Base-by-base conservation (phyloP, 2,113 vertebrate genomes). In the Spea multiplicata region DNA sequence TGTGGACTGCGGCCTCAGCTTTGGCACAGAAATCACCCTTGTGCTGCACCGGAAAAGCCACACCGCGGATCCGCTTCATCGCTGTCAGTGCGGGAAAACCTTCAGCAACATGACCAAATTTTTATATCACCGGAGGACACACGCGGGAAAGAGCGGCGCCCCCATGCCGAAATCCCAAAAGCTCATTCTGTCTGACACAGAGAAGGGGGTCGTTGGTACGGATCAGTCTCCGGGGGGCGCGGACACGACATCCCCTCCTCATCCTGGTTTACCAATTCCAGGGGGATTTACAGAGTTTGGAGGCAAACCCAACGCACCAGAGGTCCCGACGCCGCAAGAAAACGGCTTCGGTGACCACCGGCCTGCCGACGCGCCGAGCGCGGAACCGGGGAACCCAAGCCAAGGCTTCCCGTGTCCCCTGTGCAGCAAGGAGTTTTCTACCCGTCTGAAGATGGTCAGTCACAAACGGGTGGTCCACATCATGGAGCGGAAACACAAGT, bases 31-130 rank as follows among this genome's bases (percentile, higher is more conserved):
- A 84, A 93, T 95, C 90, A 95, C 95, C 0, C 87, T 97, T 45
- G 92, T 96, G 79, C 91, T 94, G 83, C 95, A 97, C 87, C 92
- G 95, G 80, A 94, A 95, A 87, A 90, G 89, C 13, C 95, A 97
- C 74, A 94, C 92, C 0, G 89, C 93, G 17, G 94, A 96, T 70
- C 95, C 95, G 0, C 81, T 96, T 16, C 95, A 96, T 83, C 94
- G 93, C 82, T 97, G 95, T 83, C 89, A 92, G 76, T 97, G 95
- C 16, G 92, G 92, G 83, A 96, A 95, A 84, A 94, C 94, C 0
- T 96, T 97, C 85, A 95, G 93, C 89, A 97, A 96, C 84, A 96
- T 96, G 95, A 97, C 95, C 81, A 97, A 97, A 87, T 96, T 94
- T 83, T 91, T 97, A 44, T 97, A 97, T 85, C 95, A 97, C 82